Evolutionary conservation across 2,888 invertebrate genomes (phyloP).

Genomic region (Apodemia zela): DNA sequence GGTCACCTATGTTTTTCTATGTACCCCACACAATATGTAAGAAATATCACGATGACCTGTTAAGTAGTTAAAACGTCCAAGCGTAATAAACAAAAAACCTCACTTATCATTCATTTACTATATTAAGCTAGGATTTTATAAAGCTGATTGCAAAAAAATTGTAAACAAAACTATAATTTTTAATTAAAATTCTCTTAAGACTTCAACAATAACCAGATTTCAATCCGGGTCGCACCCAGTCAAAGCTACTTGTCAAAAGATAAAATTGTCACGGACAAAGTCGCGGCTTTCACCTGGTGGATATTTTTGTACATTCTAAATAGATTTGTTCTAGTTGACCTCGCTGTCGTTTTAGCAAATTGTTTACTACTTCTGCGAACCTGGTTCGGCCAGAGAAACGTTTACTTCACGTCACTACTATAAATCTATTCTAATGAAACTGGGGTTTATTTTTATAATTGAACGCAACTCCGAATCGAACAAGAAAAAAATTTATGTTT

Average conservation of each 20-base stretch:
- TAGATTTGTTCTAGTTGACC: conserved; percentile 3
- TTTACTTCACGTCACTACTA: neutral
- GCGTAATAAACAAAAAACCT: too few species aligned
- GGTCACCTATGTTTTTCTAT: too few species aligned
- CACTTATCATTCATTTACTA: too few species aligned
- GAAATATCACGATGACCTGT: too few species aligned
- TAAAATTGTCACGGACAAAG: conserved; percentile 7
- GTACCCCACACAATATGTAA: too few species aligned
- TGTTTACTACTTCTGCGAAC: conserved; percentile 5
- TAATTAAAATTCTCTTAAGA: neutral
- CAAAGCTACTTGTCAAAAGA: neutral
- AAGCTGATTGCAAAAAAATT: neutral
- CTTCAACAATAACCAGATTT: neutral
- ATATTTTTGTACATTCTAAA: conserved; percentile 5
- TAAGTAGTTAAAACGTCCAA: too few species aligned
- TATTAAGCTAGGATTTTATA: too few species aligned
- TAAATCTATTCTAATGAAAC: neutral
- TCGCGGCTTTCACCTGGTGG: conserved; percentile 7
- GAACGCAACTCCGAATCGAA: neutral
- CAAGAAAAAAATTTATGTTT: too few species aligned
- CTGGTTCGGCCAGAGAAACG: neutral
- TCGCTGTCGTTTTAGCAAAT: neutral
- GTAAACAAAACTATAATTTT: neutral
- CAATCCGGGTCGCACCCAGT: conserved; percentile 1
- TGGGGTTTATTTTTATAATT: neutral